phyloP scores from a whole-genome alignment of 1,140 invertebrate species.

The Nautilus pompilius region DNA sequence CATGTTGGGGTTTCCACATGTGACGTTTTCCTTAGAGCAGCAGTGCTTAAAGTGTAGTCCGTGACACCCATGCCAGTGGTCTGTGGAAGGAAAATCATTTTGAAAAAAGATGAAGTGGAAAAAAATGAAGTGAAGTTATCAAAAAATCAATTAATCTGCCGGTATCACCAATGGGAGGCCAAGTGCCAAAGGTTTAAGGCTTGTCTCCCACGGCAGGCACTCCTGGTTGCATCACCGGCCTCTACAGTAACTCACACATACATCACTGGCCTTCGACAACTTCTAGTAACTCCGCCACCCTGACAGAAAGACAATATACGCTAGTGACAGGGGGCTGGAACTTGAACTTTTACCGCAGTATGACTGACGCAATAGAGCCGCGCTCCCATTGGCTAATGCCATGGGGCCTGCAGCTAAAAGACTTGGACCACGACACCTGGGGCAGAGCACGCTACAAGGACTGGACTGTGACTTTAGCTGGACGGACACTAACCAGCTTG shows the following conservation, averaged over 20 bases:
- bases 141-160: not conserved
- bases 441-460: too few species aligned
- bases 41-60: not conserved
- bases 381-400: too few species aligned
- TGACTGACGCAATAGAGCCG: not conserved
- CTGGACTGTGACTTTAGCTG: not conserved
- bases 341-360: not conserved
- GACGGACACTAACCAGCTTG: not conserved
- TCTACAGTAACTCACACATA: not conserved
- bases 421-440: too few species aligned
- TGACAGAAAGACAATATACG: not conserved
- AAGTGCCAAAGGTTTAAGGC: not conserved
- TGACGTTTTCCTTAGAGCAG: not conserved
- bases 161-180: not conserved
- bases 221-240: not conserved
- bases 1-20: too few species aligned
- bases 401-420: too few species aligned
- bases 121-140: not conserved
- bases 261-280: not conserved
- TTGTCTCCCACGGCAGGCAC: not conserved
- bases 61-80: not conserved
- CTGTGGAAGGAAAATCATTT: not conserved
- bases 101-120: not conserved
- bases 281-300: not conserved
- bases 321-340: not conserved